Conservation (phyloP, 2,113 vertebrate species). For the Hippolais icterina region DNA sequence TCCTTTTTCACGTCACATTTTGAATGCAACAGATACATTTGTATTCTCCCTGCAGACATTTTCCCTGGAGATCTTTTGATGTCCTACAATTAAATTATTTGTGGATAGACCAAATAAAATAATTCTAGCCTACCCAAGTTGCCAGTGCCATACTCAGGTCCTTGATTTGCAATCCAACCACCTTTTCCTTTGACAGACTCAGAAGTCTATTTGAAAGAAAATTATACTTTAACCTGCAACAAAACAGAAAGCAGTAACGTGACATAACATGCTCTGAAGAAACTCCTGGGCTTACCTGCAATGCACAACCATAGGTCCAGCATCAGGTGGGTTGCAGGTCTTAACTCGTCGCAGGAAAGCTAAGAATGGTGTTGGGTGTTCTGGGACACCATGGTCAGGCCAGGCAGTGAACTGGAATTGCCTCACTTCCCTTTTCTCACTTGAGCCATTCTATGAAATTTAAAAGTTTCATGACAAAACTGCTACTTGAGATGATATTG, state of each 20-base stretch:
- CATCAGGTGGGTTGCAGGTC: constrained; percentile 96
- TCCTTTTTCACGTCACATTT: background rate
- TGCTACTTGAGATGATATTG: background rate
- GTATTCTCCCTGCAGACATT: background rate
- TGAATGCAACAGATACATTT: background rate
- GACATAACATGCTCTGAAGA: background rate
- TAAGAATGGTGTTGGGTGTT: constrained; percentile 95
- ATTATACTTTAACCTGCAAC: background rate
- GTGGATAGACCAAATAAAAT: background rate
- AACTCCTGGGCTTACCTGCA: constrained; percentile 85
- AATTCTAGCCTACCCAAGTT: background rate
- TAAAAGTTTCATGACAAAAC: background rate
- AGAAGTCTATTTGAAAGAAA: background rate
- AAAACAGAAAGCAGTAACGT: background rate
- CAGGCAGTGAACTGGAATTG: constrained; percentile 99
- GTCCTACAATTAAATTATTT: background rate
- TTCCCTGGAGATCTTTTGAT: background rate
- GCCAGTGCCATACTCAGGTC: background rate
- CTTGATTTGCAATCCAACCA: background rate
- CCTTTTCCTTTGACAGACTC: background rate
- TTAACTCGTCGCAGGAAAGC: constrained; percentile 96
- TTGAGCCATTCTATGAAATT: constrained; percentile 89
- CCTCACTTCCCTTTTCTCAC: constrained; percentile 96
- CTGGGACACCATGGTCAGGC: constrained; percentile 98
- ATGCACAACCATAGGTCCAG: constrained; percentile 98